phyloP scores from a whole-genome alignment of 30 jellyfish, hydroid and myxozoan genomes.

The Aurelia sp. region DNA sequence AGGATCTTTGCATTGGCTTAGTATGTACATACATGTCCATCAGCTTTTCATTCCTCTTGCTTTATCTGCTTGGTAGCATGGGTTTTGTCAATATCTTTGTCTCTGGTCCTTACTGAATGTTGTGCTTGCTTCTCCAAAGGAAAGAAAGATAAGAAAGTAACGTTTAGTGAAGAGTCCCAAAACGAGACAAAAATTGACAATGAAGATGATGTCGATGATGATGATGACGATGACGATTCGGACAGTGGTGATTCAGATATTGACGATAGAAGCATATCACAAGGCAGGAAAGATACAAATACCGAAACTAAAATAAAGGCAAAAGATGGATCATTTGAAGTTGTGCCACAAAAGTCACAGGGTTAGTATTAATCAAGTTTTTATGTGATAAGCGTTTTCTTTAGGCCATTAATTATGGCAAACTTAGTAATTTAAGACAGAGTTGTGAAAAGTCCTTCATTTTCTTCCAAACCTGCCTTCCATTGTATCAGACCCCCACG shows the following conservation, averaged over 20 bases:
- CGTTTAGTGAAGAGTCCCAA: not conserved
- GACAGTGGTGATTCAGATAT: conserved; percentile 86
- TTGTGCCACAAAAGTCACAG: conserved; percentile 82
- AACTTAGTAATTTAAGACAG: too few relatives aligned
- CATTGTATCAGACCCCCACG: too few relatives aligned
- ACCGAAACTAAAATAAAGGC: conserved; percentile 44
- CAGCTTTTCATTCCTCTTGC: too few relatives aligned
- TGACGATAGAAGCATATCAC: conserved; percentile 96
- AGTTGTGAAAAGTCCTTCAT: too few relatives aligned
- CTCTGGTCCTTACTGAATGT: too few relatives aligned
- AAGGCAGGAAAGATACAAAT: conserved; percentile 63
- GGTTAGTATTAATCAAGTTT: conserved; percentile 11
- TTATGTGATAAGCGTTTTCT: not conserved
- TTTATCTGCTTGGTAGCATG: too few relatives aligned
- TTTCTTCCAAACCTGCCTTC: too few relatives aligned
- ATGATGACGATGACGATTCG: conserved; percentile 63
- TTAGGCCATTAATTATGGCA: too few relatives aligned
- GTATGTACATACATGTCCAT: too few relatives aligned
- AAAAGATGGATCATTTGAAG: conserved; percentile 77
- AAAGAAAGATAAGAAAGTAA: not conserved
- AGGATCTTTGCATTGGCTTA: too few relatives aligned
- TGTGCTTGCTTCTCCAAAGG: too few relatives aligned
- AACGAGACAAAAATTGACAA: conserved; percentile 10
- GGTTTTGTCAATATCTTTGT: too few relatives aligned
- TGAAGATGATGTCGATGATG: conserved; percentile 59